A percentile compares a stretch with the other conserved stretches of the same genome.
These are phyloP conservation scores for Noctua fimbriata DNA, from an alignment of 2,888 invertebrate species.

Conservation along the genomic window DNA sequence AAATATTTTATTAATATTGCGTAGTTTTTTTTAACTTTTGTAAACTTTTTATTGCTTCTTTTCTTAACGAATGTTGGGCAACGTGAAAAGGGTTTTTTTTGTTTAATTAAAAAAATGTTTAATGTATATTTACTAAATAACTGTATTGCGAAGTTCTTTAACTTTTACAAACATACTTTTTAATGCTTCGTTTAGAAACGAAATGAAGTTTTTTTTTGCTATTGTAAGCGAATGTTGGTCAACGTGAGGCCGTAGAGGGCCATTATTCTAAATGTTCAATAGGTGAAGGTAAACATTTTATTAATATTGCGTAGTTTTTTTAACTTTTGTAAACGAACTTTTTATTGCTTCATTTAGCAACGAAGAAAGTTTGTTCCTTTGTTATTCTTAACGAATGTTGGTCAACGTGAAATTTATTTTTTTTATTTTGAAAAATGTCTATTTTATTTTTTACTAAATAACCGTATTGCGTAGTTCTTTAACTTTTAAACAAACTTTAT, in stretches of 20 bases:
- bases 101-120: too few relatives aligned
- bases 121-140: too few relatives aligned
- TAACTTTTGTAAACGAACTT: slow-evolving; percentile 3
- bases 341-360: slow-evolving; percentile 22
- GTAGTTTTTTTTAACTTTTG: neutral
- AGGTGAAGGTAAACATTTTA: neutral
- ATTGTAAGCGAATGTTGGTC: slow-evolving; percentile 27
- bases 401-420: slow-evolving; percentile 3
- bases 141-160: slow-evolving; percentile 36
- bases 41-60: slow-evolving; percentile 25
- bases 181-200: slow-evolving; percentile 39
- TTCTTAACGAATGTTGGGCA: too few relatives aligned
- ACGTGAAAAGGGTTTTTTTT: too few relatives aligned
- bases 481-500: slow-evolving; percentile 14
- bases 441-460: neutral
- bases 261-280: slow-evolving; percentile 5
- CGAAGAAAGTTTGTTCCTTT: neutral
- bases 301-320: neutral
- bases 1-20: neutral
- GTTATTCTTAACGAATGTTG: neutral
- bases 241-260: slow-evolving; percentile 11
- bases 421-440: neutral
- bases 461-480: neutral
- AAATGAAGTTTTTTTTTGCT: neutral
- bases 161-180: slow-evolving; percentile 23